Evolutionary conservation across 1,140 invertebrate genomes (phyloP).

Genomic region (Tetragnatha versicolor): DNA sequence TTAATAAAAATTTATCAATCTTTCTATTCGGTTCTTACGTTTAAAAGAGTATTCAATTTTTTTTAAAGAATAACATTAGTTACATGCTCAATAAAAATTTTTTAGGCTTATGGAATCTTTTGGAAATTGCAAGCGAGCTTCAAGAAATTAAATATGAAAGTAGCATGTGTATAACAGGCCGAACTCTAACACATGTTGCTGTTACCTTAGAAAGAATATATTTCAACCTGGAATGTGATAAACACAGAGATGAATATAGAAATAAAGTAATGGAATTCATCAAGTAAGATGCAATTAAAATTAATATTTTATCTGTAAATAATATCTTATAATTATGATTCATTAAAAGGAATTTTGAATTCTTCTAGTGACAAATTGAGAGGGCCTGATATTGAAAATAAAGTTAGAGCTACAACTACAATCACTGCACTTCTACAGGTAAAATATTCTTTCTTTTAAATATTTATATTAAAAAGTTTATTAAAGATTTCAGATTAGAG

Average conservation of each 20-base stretch:
- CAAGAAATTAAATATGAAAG: constrained; percentile 90
- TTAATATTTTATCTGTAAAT: neutral
- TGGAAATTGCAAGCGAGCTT: constrained; percentile 90
- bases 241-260: constrained; percentile 77
- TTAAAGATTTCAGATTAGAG: neutral
- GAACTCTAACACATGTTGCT: constrained; percentile 85
- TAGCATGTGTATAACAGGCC: constrained; percentile 84
- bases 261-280: constrained; percentile 86
- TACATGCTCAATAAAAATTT: no score
- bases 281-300: constrained; percentile 62
- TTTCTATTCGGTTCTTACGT: no score
- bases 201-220: constrained; percentile 87
- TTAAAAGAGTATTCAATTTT: no score
- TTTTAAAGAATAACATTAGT: no score
- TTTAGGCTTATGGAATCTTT: constrained; percentile 72
- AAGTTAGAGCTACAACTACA: constrained; percentile 85
- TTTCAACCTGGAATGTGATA: constrained; percentile 93
- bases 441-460: constrained; percentile 37
- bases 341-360: no score
- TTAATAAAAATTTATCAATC: no score
- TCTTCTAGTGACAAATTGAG: constrained; percentile 77
- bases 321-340: neutral
- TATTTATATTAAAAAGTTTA: neutral
- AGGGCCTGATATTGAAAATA: constrained; percentile 86
- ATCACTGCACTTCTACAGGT: constrained; percentile 86